Base-by-base conservation (phyloP, 92 coral and sea anemone genomes). In the Ricordea florida region DNA sequence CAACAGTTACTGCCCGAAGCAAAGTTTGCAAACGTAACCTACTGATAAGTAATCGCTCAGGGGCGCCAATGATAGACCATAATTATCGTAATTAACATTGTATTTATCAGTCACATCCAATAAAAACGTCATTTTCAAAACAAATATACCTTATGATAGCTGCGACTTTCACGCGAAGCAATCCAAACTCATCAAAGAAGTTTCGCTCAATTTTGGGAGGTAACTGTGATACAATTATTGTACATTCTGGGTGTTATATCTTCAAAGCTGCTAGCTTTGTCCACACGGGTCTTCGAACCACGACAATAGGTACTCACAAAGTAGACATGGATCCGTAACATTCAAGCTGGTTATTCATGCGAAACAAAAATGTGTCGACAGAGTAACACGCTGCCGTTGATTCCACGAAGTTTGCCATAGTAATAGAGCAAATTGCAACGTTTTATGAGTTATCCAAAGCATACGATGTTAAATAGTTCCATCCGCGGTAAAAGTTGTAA, bases 51-150 rank as follows among this genome's bases (percentile, higher is more conserved):
- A 52, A 21, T 37, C 22, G 69, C 44, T 76, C 46, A 66, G 79
- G 75, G 87, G 74, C 17, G 41, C 72, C 74, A 34, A 36, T 78
- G 78, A 60, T 38, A 48, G 81, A 38, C 62, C 45, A 62, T 81
- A 50, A 73, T 74, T 72, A 68, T 75, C 63, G 63, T 80, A 86
- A 86, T 66, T 34, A 81, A 46, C 76, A 74, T 75, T 81, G 84
- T 82, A 49, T 53, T 62, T 72, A 74, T 58, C 76, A 74, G 92
- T 87, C 91, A 82, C 42, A 41, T 87, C 45, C 40, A 75, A 67
- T 81, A 63, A 74, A 60, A 23, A 74, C 88, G 62, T 24, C 25
- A 25, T 24, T 44, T 22, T 29, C 14, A 11, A 27, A 15, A 55
- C 13, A 55, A 29, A 55, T 55, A 28, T 35, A 37, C 21, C 10